These are phyloP conservation scores for Crocidura indochinensis DNA, from an alignment of 2,797 vertebrate genomes.

Conservation along the genomic window DNA sequence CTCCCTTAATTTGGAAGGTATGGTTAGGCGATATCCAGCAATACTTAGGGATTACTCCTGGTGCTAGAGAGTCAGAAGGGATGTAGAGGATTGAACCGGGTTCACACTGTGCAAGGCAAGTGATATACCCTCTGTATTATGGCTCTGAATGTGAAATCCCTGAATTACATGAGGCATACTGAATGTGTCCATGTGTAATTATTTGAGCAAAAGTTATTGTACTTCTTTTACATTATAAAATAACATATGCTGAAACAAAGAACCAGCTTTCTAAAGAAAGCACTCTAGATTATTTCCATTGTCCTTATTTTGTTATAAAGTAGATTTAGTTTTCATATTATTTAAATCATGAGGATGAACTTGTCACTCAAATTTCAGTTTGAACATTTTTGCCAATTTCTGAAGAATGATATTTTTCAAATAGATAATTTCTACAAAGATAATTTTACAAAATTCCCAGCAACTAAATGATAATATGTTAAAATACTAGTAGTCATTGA, in stretches of 20 bases:
- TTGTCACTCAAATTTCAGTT: neutral
- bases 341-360: constrained; percentile 13
- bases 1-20: neutral
- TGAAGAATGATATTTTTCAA: constrained; percentile 29
- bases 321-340: neutral
- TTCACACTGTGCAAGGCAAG: too few species aligned
- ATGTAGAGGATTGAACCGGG: too few species aligned
- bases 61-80: too few species aligned
- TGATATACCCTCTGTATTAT: too few species aligned
- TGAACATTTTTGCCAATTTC: neutral
- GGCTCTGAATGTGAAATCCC: too few species aligned
- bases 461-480: neutral
- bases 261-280: neutral
- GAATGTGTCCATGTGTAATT: neutral
- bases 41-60: too few species aligned
- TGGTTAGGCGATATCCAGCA: too few species aligned
- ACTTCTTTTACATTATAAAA: neutral
- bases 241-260: neutral
- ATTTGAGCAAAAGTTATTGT: neutral
- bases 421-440: neutral
- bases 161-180: too few species aligned
- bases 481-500: neutral
- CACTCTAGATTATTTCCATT: neutral
- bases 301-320: neutral
- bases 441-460: neutral